Base-by-base conservation (phyloP, 2,888 invertebrate genomes). In the Drosophila planitibia region DNA sequence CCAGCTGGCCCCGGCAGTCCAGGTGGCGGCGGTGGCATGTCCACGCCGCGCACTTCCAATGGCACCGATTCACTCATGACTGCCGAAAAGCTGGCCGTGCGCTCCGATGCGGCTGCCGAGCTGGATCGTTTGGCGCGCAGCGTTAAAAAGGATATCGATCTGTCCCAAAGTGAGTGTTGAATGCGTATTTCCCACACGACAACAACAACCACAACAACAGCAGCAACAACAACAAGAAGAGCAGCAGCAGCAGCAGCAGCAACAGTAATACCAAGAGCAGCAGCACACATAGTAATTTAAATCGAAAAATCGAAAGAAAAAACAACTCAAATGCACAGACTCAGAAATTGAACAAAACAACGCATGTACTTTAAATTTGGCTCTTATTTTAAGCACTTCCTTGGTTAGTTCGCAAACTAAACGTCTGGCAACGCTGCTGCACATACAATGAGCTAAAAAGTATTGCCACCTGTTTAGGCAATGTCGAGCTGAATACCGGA, bases 91-190 rank as follows among this genome's bases (percentile, higher is more conserved):
- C 95, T 96, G 65, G 95, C 96, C 30, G 96, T 97, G 94, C 95
- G 98, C 75, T 96, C 97, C 25, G 98, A 98, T 94, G 98, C 98
- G 41, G 98, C 97, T 33, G 98, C 98, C 14, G 98, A 98, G 94
- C 94, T 98, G 49, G 98, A 98, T 94, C 96, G 98, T 81, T 95
- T 98, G 92, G 96, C 97, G 78, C 95, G 97, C 85, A 96, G 93
- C 86, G 93, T 93, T 39, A 94, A 94, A 81, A 94, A 94, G 73
- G 93, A 94, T 89, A 92, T 94, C 72, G 94, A 94, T 87, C 85
- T 93, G 81, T 91, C 93, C 64, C 93, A 93, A 91, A 93, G 93
- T 82, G 93, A 93, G 83, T 93, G 93, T 90, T 93, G 82, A 85
- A 76, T 53, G 59, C 39, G 52, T 49, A 33, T 28, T 22, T 28